Base-by-base conservation (phyloP, 2,888 invertebrate genomes). In the Amphipyra tragopoginis region DNA sequence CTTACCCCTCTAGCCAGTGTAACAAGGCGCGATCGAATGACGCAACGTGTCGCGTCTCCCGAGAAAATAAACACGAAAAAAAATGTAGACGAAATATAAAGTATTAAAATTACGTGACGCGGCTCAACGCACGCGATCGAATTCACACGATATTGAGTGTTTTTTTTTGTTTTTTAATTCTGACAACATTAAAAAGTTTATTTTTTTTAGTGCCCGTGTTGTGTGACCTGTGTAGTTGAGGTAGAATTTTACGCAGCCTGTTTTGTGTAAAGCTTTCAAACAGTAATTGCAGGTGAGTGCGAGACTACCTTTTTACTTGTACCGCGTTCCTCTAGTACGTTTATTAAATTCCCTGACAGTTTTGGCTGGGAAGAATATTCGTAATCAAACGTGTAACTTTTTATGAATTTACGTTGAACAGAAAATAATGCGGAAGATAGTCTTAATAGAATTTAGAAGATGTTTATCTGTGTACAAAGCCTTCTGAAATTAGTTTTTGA, bases 1-100 rank as follows among this genome's bases (percentile, higher is more conserved):
- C 77, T 85, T 82, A 88, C 91, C 92, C 92, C 90, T 85, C 88
- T 73, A 76, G 83, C 59, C 87, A 92, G 93, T 92, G 83, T 82
- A 79, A 72, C 79, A 79, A 79, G 83, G 84, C 80, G 85, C 85
- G 86, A 80, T 75, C 65, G 56, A 54, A 62, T 53, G 84, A 74
- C 66, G 65, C 65, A 66, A 81, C 84, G 84, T 77, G 71, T 66
- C 71, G 75, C 58, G 69, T 68, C 62, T 52, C 58, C 58, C 66
- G 55, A 54, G 65, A 83, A 83, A 80, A 88, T 82, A 86, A 90
- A 89, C 85, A 90, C 91, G 92, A 85, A 84, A 70, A 77, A 85
- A 87, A 89, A 91, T 91, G 89, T 90, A 89, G 84, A 74, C 77
- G 69, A 75, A 78, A 71, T 72, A 55, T 66, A 62, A 69, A 70